These are phyloP conservation scores for Aleadryas rufinucha DNA, from an alignment of 2,113 vertebrate species.

Conservation along the genomic window DNA sequence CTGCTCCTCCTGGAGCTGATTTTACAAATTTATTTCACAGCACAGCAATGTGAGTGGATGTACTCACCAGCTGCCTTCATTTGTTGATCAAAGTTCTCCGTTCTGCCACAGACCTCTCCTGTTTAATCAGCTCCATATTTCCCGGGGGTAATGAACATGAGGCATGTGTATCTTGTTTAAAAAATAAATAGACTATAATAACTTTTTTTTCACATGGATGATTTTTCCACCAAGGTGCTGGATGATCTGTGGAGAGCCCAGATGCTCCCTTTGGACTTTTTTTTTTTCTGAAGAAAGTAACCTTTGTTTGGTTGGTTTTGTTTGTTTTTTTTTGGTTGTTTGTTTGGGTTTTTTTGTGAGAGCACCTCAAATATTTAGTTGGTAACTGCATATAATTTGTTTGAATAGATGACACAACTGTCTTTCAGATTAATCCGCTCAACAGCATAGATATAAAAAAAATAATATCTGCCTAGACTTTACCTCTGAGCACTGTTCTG, in stretches of 20 bases:
- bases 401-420: not conserved
- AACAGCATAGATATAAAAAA: not conserved
- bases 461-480: not conserved
- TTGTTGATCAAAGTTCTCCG: conserved; percentile 3
- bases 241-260: not conserved
- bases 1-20: not conserved
- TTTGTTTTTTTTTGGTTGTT: not conserved
- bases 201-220: not conserved
- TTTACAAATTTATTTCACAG: not conserved
- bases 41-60: not conserved
- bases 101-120: not conserved
- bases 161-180: not conserved
- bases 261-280: not conserved
- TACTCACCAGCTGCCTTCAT: not conserved
- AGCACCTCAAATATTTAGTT: not conserved
- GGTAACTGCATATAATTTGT: not conserved
- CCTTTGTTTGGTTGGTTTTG: accelerated
- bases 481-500: not conserved
- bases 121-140: conserved; percentile 5
- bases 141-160: not conserved
- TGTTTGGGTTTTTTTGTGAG: not conserved
- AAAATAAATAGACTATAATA: not conserved
- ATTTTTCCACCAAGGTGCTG: not conserved
- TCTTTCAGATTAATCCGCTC: not conserved
- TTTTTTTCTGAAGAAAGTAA: not conserved